phyloP scores from a whole-genome alignment of 2,113 vertebrate species.

The Corythornis vintsioides region DNA sequence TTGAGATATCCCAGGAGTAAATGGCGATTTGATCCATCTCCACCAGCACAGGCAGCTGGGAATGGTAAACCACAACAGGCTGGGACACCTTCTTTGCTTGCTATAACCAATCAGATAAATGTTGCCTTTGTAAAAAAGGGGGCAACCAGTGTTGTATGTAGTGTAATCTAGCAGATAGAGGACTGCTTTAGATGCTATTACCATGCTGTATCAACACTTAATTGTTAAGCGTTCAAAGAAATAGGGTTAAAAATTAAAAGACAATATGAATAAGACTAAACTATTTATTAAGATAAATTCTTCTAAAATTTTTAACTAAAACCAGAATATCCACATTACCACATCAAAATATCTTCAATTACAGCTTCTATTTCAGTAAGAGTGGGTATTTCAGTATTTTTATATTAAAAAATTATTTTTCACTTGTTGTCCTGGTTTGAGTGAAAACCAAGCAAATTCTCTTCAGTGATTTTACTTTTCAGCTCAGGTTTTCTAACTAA shows the following conservation, averaged over 20 bases:
- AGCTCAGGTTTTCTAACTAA: no score
- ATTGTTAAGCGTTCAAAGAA: background rate
- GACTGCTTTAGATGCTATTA: background rate
- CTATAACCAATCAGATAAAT: background rate
- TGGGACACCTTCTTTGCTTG: background rate
- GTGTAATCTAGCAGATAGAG: background rate
- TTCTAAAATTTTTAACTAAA: background rate
- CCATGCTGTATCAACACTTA: no score
- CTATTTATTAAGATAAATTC: background rate
- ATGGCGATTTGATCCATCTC: background rate
- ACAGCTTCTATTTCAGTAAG: background rate
- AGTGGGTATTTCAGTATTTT: background rate
- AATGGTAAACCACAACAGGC: background rate
- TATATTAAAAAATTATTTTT: background rate
- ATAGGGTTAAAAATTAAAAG: background rate
- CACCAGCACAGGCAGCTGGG: no score
- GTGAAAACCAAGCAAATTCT: no score
- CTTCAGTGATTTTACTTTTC: no score
- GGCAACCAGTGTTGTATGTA: background rate
- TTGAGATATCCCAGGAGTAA: background rate
- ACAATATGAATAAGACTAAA: background rate
- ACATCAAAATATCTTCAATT: background rate
- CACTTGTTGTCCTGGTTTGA: background rate
- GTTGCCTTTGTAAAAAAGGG: fast-evolving
- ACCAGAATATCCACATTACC: background rate